Evolutionary conservation across 2,797 vertebrate species (phyloP).

Genomic region (Falco naumanni): DNA sequence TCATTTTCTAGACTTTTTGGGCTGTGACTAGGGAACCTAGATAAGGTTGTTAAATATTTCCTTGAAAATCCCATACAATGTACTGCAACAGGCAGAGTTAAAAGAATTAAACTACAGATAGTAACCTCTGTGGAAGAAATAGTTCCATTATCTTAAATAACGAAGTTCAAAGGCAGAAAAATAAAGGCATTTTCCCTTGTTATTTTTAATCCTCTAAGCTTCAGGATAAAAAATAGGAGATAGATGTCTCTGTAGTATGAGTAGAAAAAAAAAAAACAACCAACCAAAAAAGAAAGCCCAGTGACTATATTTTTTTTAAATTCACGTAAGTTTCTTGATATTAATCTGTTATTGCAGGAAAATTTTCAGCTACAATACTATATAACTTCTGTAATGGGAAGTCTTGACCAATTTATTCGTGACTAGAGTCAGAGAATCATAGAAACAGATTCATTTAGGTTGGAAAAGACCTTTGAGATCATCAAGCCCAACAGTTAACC

Average conservation of each 20-base stretch:
- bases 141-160: conserved; percentile 11
- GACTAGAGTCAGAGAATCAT: neutral
- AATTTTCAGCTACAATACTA: neutral
- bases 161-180: neutral
- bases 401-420: no score
- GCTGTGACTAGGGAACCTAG: neutral
- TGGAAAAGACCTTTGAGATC: neutral
- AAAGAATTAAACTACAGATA: neutral
- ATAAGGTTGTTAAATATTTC: neutral
- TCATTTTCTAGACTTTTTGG: neutral
- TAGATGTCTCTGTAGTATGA: neutral
- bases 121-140: neutral
- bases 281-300: neutral
- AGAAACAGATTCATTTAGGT: neutral
- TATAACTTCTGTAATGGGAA: neutral
- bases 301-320: neutral
- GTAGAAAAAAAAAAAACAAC: neutral
- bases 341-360: neutral
- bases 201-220: neutral
- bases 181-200: neutral
- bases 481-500: neutral
- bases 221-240: neutral
- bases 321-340: neutral
- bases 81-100: neutral
- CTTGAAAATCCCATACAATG: neutral